Percentiles rank a stretch among this genome's conserved stretches.
Conservation (phyloP, 2,888 invertebrate genomes). For the Spatulosminthurus flaviceps region DNA sequence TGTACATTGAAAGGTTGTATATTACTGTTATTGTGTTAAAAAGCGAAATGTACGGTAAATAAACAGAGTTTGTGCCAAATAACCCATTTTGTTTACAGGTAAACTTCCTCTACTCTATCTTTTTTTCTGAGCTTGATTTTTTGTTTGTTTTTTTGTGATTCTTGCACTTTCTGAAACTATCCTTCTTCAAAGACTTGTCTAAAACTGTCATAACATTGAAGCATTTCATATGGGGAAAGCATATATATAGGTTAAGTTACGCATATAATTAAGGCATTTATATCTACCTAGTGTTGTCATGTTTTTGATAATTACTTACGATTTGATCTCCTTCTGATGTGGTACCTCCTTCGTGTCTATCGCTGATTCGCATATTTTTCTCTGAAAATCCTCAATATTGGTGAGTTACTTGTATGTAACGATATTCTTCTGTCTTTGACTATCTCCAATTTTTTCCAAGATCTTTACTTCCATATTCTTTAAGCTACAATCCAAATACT, state of each 20-base stretch:
- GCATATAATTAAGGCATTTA: too few relatives aligned
- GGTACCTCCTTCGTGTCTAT: not conserved
- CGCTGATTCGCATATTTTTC: slow-evolving; percentile 10
- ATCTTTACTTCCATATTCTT: too few relatives aligned
- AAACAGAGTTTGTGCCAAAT: slow-evolving; percentile 53
- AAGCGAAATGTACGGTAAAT: slow-evolving; percentile 43
- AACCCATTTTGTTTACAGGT: slow-evolving; percentile 29
- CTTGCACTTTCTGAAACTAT: not conserved
- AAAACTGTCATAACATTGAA: too few relatives aligned
- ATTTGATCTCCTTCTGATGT: not conserved
- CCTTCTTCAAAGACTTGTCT: not conserved
- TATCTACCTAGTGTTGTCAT: too few relatives aligned
- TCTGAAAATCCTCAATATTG: not conserved
- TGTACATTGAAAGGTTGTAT: slow-evolving; percentile 25
- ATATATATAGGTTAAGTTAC: too few relatives aligned
- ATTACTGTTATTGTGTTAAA: slow-evolving; percentile 44
- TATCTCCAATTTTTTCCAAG: not conserved
- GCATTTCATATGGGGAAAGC: too few relatives aligned
- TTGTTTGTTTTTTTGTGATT: not conserved
- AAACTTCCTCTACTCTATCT: not conserved
- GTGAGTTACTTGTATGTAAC: not conserved
- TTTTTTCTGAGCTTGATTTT: not conserved
- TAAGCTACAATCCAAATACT: too few relatives aligned
- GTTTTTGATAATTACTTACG: too few relatives aligned
- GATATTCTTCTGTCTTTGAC: not conserved